Base-by-base conservation (phyloP, 2,888 invertebrate species). In the Ditula angustiorana region DNA sequence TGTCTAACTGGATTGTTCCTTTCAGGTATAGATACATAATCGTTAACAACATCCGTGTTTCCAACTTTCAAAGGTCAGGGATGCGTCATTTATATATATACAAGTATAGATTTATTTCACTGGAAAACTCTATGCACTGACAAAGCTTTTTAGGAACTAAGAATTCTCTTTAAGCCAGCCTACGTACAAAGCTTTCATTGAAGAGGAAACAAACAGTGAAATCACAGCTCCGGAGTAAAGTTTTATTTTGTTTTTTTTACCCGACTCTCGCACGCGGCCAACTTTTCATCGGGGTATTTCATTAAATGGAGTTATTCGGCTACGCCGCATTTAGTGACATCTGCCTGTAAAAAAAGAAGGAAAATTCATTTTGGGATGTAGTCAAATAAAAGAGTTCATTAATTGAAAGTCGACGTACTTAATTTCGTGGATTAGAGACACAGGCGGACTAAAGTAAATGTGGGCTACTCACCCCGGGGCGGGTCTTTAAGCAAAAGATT, bases 241-340 rank as follows among this genome's bases (percentile, higher is more conserved):
- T 59, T 59, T 50, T 50, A 59, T 59, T 50, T 60, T 33, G 58
- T 47, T 52, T 47, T n/a, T 60, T 52, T 41, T 23, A 21, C 60
- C 41, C 50, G 11, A 60, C 30, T 41, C 50, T 4, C n/a, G n/a
- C n/a, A n/a, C n/a, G n/a, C n/a, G n/a, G 19, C 28, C 28, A 28
- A 50, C 49, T 37, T 59, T 60, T 60, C 41, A 52, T 60, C 41
- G 23, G 41, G 23, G 50, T 19, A 30, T 60, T 35, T 60, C 37
- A 60, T 41, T 37, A 50, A 50, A 37, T 50, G 59, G 50, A 41
- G 50, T 60, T 41, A 59, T 50, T 13, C 50, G 59, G 59, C 30
- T 30, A 30, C 23, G 50, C 28, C 50, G 59, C 26, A 59, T 41
- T 41, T 41, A 52, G 50, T 52, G 50, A 41, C 50, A 59, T 50